Evolutionary conservation across 1,140 invertebrate genomes (phyloP).

Genomic region (Heterodera schachtii): DNA sequence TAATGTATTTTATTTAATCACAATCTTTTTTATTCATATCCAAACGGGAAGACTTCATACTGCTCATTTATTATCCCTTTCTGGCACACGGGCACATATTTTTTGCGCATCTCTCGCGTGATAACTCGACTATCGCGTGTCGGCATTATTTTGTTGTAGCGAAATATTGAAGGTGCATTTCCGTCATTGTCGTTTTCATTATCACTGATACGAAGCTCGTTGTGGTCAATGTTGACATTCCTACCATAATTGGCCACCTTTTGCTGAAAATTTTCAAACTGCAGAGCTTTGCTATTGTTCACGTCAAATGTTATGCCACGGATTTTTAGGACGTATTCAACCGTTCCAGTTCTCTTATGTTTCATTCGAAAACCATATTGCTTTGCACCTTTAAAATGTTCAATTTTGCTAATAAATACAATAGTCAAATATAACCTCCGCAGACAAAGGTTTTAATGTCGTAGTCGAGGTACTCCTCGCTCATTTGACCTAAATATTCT

Average conservation of each 20-base stretch:
- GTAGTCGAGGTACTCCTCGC: not conserved
- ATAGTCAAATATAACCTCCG: not conserved
- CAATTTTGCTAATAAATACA: too few species aligned
- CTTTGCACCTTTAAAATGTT: too few species aligned
- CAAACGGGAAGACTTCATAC: not conserved
- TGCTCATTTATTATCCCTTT: slow-evolving; percentile 1
- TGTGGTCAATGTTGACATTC: too few species aligned
- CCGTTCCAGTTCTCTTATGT: not conserved
- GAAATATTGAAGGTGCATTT: not conserved
- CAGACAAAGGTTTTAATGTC: not conserved
- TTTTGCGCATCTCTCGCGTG: not conserved
- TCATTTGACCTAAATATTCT: not conserved
- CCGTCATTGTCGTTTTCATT: not conserved
- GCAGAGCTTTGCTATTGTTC: not conserved
- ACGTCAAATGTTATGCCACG: not conserved
- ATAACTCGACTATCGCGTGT: not conserved
- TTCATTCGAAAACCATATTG: not conserved
- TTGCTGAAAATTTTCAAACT: not conserved
- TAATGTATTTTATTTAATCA: too few species aligned
- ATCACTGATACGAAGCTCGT: too few species aligned
- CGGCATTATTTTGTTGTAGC: not conserved
- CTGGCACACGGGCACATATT: not conserved
- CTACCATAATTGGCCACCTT: not conserved
- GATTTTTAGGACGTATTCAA: not conserved
- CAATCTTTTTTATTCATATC: not conserved